These are phyloP conservation scores for Neotoxoptera formosana DNA, from an alignment of 1,140 invertebrate genomes.

Conservation along the genomic window DNA sequence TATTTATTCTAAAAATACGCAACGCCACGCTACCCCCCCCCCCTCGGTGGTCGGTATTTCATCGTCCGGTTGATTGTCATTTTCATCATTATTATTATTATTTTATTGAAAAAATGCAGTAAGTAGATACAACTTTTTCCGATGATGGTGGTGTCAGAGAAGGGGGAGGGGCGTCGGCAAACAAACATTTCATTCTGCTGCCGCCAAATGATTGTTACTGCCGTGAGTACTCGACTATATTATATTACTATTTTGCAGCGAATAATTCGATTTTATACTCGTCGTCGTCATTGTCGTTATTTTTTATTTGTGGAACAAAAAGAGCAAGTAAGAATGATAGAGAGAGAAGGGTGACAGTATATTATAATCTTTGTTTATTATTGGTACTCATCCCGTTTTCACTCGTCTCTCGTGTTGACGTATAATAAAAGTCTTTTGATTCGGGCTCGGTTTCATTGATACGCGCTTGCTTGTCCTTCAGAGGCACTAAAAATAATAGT, in stretches of 20 bases:
- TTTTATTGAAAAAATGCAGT: not conserved
- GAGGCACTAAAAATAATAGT: constrained; percentile 45
- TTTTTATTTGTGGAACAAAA: not conserved
- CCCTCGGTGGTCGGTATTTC: not conserved
- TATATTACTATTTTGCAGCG: not conserved
- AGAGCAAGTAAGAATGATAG: not conserved
- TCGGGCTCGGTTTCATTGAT: not conserved
- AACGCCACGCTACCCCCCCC: not conserved
- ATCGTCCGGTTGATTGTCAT: not conserved
- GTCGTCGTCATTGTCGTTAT: not conserved
- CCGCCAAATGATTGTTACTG: not conserved
- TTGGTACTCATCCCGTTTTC: constrained; percentile 12
- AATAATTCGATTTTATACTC: not conserved
- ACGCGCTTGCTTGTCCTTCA: constrained; percentile 11
- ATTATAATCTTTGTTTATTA: constrained; percentile 15
- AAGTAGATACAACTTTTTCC: not conserved
- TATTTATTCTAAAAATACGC: not conserved
- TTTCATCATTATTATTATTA: not conserved
- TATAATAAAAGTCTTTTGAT: constrained; percentile 12
- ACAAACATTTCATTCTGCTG: not conserved
- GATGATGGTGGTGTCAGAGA: not conserved
- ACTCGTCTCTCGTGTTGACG: constrained; percentile 1
- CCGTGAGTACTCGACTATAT: not conserved
- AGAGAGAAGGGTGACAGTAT: not conserved
- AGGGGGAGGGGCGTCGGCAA: not conserved